phyloP scores from a whole-genome alignment of 2,797 vertebrate genomes.

The Linurgus olivaceus region DNA sequence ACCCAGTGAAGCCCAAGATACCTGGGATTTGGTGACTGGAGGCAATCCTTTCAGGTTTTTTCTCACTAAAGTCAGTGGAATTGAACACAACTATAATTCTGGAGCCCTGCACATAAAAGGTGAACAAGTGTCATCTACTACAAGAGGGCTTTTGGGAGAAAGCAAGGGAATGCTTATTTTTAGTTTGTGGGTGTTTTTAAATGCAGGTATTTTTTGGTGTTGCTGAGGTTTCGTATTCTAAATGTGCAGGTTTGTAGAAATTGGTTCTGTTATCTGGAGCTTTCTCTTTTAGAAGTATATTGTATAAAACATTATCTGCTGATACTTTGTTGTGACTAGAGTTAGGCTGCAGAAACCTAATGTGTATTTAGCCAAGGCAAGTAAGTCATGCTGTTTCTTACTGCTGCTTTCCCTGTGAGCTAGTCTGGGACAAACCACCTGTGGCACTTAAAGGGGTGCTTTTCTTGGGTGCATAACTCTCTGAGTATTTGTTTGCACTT shows the following conservation, averaged over 20 bases:
- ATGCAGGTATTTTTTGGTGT: background rate
- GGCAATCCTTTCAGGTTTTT: slow-evolving; percentile 89
- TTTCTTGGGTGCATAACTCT: background rate
- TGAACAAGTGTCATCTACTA: slow-evolving; percentile 50
- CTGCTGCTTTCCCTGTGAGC: background rate
- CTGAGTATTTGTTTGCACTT: background rate
- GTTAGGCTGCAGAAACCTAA: background rate
- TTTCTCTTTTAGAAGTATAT: background rate
- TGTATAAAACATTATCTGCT: background rate
- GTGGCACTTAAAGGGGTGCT: background rate
- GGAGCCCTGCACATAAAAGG: slow-evolving; percentile 94
- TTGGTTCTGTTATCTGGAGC: background rate
- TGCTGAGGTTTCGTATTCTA: background rate
- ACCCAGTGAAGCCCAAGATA: slow-evolving; percentile 81
- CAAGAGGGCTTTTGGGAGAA: background rate
- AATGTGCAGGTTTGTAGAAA: background rate
- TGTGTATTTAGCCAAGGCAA: background rate
- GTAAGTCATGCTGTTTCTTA: background rate
- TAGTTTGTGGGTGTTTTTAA: background rate
- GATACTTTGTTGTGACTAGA: background rate
- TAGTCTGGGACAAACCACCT: background rate
- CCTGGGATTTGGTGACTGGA: slow-evolving; percentile 78
- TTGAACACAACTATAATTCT: slow-evolving; percentile 86
- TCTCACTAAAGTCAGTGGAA: slow-evolving; percentile 91
- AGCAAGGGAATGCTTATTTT: background rate